phyloP scores from a whole-genome alignment of 2,113 vertebrate genomes.

The Ascaphus truei region DNA sequence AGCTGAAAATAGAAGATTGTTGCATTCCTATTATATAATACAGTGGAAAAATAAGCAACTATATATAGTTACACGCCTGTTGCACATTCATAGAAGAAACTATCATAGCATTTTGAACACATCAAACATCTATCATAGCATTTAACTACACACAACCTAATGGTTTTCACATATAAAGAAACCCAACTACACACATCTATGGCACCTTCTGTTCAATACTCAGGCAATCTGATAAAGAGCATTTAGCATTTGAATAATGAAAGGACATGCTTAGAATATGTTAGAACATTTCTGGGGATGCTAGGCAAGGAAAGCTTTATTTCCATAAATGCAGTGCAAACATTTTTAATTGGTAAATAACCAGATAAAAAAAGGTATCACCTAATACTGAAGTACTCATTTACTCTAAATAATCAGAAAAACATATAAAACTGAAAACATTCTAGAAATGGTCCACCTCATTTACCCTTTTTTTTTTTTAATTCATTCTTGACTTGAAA shows the following conservation, averaged over 20 bases:
- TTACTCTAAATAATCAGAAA: conserved; percentile 3
- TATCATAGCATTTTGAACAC: conserved; percentile 65
- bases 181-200: conserved; percentile 65
- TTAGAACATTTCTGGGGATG: conserved; percentile 52
- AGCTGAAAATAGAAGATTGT: conserved; percentile 59
- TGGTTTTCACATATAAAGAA: conserved; percentile 49
- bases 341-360: conserved; percentile 56
- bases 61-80: conserved; percentile 66
- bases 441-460: conserved; percentile 54
- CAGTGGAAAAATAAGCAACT: conserved; percentile 63
- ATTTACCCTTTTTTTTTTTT: conserved; percentile 4
- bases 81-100: conserved; percentile 72
- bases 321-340: conserved; percentile 57
- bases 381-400: too few relatives aligned
- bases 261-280: conserved; percentile 61
- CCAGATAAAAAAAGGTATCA: too few relatives aligned
- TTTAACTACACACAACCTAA: conserved; percentile 67
- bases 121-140: conserved; percentile 69
- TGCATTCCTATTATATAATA: conserved; percentile 60
- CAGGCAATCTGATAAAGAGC: conserved; percentile 61
- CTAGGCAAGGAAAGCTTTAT: conserved; percentile 56
- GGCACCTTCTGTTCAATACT: conserved; percentile 58
- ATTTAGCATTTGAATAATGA: conserved; percentile 60
- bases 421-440: conserved; percentile 38
- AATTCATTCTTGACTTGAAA: not conserved